Percentiles rank a stretch among this genome's conserved stretches.
Evolutionary conservation across 2,888 invertebrate species (phyloP).

Genomic region (Phortica magna): DNA sequence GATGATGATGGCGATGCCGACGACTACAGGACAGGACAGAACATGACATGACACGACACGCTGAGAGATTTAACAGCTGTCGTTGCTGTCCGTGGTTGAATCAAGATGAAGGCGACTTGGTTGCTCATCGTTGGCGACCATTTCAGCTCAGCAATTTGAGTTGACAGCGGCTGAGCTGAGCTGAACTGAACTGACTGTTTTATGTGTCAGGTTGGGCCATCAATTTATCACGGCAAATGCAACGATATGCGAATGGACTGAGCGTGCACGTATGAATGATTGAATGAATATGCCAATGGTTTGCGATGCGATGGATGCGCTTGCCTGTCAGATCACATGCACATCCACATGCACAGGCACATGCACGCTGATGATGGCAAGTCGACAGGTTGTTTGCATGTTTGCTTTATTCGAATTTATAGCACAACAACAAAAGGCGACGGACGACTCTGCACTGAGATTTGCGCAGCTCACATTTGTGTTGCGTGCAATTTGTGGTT

Average conservation of each 20-base stretch:
- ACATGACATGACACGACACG: conserved; percentile 21
- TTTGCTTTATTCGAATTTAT: conserved; percentile 25
- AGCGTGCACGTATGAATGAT: conserved; percentile 4
- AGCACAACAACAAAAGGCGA: conserved; percentile 6
- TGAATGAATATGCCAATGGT: background rate
- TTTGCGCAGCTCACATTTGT: conserved; percentile 1
- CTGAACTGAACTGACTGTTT: conserved; percentile 21
- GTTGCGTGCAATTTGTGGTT: conserved; percentile 19
- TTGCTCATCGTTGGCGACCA: background rate
- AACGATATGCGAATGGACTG: conserved; percentile 9
- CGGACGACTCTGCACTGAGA: background rate
- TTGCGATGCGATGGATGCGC: conserved; percentile 51
- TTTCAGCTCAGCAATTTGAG: background rate
- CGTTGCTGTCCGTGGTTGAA: background rate
- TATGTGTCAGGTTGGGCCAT: conserved; percentile 8
- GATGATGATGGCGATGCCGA: background rate
- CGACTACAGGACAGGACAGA: conserved; percentile 20
- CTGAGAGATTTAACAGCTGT: conserved; percentile 27
- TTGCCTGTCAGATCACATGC: conserved; percentile 58
- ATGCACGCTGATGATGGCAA: conserved; percentile 3
- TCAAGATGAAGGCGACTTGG: background rate
- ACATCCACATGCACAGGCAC: conserved; percentile 43
- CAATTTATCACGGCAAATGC: conserved; percentile 31
- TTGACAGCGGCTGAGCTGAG: background rate
- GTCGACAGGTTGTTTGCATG: conserved; percentile 19